Base-by-base conservation (phyloP, 2,888 invertebrate genomes). In the Scaptomyza tumidula region DNA sequence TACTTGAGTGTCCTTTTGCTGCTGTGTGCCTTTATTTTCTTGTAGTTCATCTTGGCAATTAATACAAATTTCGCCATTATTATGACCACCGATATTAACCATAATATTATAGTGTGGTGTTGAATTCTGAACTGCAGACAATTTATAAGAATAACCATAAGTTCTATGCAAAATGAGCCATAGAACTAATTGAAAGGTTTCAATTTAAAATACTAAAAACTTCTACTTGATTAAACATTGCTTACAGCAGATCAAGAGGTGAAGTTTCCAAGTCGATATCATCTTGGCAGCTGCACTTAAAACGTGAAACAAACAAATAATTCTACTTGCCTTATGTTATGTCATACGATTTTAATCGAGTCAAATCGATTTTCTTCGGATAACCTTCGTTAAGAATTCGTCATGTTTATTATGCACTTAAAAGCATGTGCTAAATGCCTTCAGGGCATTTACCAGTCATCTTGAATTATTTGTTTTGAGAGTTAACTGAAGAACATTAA, bases 201-300 rank as follows among this genome's bases (percentile, higher is more conserved):
- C 0, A 39, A 27, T n/a, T 14, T 39, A 27, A n/a, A 11, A 3
- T 10, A 10, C 9, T n/a, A 10, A 31, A 9, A 3, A 31, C 11
- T 24, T 13, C 1, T 13, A 6, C 19, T 49, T 35, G 9, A 2
- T 4, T 24, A 9, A 19, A 24, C 2, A 27, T 7, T 6, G 10
- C 43, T 53, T 29, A 43, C 43, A 31, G 29, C 14, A 29, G 7
- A 53, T 16, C 31, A 31, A 14, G 2, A 53, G 14, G 13, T 13
- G 14, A 9, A 7, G 13, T n/a, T 55, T 43, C 27, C 29, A 16
- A 3, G 49, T 19, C 16, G 49, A 35, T 41, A 55, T 43, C 55
- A 55, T 62, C 0, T 49, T 62, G 33, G 6, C 16, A 16, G 55
- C n/a, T 7, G 35, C 43, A n/a, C n/a, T n/a, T n/a, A n/a, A n/a